Evolutionary conservation across 1,140 invertebrate genomes (phyloP).

Genomic region (Oncopeltus fasciatus): DNA sequence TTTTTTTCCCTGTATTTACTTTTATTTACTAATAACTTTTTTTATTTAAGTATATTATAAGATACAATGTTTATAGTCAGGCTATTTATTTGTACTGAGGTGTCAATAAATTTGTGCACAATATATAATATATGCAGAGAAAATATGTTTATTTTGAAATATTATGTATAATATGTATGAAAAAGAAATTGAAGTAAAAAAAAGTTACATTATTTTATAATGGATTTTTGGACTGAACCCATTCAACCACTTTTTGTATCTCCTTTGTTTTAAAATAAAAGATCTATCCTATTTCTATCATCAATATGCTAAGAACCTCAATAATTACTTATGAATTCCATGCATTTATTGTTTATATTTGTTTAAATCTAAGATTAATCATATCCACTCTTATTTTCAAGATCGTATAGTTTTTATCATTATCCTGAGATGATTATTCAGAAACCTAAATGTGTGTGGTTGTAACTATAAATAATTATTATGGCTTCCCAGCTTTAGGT

Average conservation of each 20-base stretch:
- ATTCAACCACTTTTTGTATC: background rate
- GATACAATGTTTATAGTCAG: background rate
- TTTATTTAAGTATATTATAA: background rate
- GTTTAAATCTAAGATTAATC: too few species aligned
- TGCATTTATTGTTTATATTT: too few species aligned
- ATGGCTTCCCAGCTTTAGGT: too few species aligned
- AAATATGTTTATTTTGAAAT: conserved; percentile 5
- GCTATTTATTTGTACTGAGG: conserved; percentile 5
- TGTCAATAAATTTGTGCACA: conserved; percentile 5
- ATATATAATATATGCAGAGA: conserved; percentile 1
- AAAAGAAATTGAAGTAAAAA: background rate
- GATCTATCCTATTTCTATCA: background rate
- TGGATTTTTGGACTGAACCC: conserved; percentile 5
- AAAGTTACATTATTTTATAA: conserved; percentile 5
- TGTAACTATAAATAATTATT: too few species aligned
- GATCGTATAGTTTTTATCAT: too few species aligned
- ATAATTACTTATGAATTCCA: too few species aligned
- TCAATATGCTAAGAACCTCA: too few species aligned
- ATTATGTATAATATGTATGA: conserved; percentile 3
- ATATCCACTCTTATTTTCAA: too few species aligned
- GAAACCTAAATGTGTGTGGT: too few species aligned
- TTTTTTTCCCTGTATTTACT: background rate
- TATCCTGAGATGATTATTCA: too few species aligned
- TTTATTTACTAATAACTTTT: background rate
- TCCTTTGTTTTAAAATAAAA: conserved; percentile 5